Evolutionary conservation across 2,113 vertebrate species (phyloP).

Genomic region (Ammodramus savannarum): DNA sequence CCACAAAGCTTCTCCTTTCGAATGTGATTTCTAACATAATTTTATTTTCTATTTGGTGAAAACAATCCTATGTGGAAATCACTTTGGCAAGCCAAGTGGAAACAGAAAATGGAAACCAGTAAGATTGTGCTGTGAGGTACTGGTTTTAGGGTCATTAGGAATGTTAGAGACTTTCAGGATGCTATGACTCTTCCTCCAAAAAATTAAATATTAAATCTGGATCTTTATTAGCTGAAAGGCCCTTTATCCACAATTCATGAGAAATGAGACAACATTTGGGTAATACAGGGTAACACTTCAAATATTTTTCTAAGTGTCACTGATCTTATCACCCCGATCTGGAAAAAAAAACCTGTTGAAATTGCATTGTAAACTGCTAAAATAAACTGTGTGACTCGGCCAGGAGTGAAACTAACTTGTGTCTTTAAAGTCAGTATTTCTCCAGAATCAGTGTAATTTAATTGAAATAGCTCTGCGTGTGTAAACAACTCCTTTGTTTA

Average conservation of each 20-base stretch:
- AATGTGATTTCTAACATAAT: background rate
- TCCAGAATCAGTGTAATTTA: constrained; percentile 76
- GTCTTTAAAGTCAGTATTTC: constrained; percentile 74
- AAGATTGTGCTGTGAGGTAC: background rate
- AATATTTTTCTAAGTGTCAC: constrained; percentile 43
- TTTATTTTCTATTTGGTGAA: background rate
- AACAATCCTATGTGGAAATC: background rate
- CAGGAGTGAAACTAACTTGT: constrained; percentile 63
- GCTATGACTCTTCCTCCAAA: background rate
- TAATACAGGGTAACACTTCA: background rate
- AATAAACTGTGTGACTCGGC: constrained; percentile 39
- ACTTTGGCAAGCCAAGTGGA: background rate
- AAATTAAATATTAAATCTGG: background rate
- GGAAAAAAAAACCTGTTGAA: constrained; percentile 58
- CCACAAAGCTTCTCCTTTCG: background rate
- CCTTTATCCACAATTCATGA: background rate
- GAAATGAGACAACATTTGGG: background rate
- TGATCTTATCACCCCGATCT: background rate
- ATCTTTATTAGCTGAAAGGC: background rate
- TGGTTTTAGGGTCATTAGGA: background rate
- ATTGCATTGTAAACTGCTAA: constrained; percentile 50
- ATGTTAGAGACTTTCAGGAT: background rate
- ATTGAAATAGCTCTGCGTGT: constrained; percentile 80
- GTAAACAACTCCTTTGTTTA: constrained; percentile 82
- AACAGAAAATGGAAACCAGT: background rate